Base-by-base conservation (phyloP, 2,113 vertebrate species). In the Chaetura pelagica region DNA sequence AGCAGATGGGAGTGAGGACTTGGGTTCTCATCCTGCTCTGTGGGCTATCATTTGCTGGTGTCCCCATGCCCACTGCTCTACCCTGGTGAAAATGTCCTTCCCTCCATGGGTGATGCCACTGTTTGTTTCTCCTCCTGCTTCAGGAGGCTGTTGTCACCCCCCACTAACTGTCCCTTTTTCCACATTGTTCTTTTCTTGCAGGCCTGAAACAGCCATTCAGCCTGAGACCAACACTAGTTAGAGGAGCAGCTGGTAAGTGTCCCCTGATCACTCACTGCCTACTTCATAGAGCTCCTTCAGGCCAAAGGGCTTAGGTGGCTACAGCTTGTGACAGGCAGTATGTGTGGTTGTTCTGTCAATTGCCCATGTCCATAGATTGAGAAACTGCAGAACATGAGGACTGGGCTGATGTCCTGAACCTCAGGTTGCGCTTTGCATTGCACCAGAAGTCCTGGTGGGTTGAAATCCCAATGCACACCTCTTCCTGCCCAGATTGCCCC, bases 201-300 rank as follows among this genome's bases (percentile, higher is more conserved):
- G 96, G 93, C 57, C 89, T 94, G 95, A 96, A 72, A n/a, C 35
- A 79, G 35, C 55, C 3, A 1, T 54, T 73, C 78, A 86, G 76
- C 80, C 87, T 64, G 82, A 95, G 49, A 66, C 89, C 1, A 57
- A 96, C 15, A 35, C 49, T 55, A 49, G 86, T 54, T 96, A 91
- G 90, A 87, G 74, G 54, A 49, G 66, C 61, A 71, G 55, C 52
- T 87, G 84, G 34, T 88, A 63, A 92, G 75, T 85, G 85, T 81
- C 55, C 62, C 22, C 26, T 5, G 15, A 8, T 14, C 23, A 9
- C 57, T 40, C 2, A 0, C 30, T 46, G 68, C 77, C 59, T 3
- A 0, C 40, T 49, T 40, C 13, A 11, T 7, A 3, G 10, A 49
- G 7, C 62, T 80, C 80, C 42, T 15, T 6, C 42, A 52, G 58